Evolutionary conservation across 2,797 vertebrate species (phyloP).

Genomic region (Xiphophorus birchmanni): DNA sequence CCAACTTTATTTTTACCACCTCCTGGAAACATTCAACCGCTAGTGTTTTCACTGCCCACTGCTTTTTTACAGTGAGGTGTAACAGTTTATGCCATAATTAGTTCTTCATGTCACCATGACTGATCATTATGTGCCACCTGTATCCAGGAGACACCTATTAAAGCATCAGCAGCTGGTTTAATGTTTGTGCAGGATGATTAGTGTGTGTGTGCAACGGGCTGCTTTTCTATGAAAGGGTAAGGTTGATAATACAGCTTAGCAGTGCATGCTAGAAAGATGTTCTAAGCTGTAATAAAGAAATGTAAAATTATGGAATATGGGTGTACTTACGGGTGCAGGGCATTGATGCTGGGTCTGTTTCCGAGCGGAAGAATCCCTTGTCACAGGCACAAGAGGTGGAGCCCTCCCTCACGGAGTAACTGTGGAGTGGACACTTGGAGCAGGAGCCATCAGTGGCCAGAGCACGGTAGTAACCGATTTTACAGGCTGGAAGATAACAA

Average conservation of each 20-base stretch:
- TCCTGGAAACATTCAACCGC: slow-evolving; percentile 26
- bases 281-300: background rate
- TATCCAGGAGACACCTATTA: slow-evolving; percentile 83
- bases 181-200: slow-evolving; percentile 35
- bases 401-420: slow-evolving; percentile 93
- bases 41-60: slow-evolving; percentile 11
- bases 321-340: slow-evolving; percentile 93
- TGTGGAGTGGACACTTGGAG: slow-evolving; percentile 94
- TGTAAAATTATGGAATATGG: slow-evolving; percentile 3
- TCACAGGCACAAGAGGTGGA: slow-evolving; percentile 94
- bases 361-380: slow-evolving; percentile 92
- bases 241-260: background rate
- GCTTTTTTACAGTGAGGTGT: slow-evolving; percentile 59
- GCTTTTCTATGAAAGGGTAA: slow-evolving; percentile 4
- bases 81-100: slow-evolving; percentile 90
- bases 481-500: slow-evolving; percentile 86
- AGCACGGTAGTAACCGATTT: slow-evolving; percentile 94
- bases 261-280: background rate
- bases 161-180: slow-evolving; percentile 57
- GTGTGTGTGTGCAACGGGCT: slow-evolving; percentile 4
- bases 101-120: slow-evolving; percentile 82
- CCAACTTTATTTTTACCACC: background rate
- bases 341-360: slow-evolving; percentile 92
- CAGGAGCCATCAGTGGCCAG: slow-evolving; percentile 89
- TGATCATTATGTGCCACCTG: slow-evolving; percentile 85